Evolutionary conservation across 2,113 vertebrate species (phyloP).

Genomic region (Gymnocephalus cernua): DNA sequence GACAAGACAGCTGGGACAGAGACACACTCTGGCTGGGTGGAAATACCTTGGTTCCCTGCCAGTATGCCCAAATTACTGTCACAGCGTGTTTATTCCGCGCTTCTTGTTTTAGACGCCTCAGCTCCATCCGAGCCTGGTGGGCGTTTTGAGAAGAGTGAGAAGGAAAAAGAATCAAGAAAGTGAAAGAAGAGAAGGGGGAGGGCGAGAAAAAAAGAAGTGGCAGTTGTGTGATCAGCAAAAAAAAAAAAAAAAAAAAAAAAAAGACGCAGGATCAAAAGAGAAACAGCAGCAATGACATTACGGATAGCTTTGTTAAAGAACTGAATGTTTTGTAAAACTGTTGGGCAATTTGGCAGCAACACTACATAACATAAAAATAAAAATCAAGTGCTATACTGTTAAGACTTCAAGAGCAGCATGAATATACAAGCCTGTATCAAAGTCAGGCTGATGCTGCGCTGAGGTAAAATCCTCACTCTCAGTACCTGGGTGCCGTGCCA

Average conservation of each 20-base stretch:
- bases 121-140: slow-evolving; percentile 93
- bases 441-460: background rate
- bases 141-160: slow-evolving; percentile 55
- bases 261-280: slow-evolving; percentile 50
- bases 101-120: slow-evolving; percentile 96
- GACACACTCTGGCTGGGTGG: slow-evolving; percentile 70
- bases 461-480: slow-evolving; percentile 14
- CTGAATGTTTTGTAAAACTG: slow-evolving; percentile 22
- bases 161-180: slow-evolving; percentile 35
- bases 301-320: slow-evolving; percentile 44
- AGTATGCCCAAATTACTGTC: slow-evolving; percentile 99
- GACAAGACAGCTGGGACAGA: slow-evolving; percentile 64
- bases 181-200: slow-evolving; percentile 16
- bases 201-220: slow-evolving; percentile 22
- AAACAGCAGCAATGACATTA: slow-evolving; percentile 48
- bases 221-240: slow-evolving; percentile 65
- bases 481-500: slow-evolving; percentile 97
- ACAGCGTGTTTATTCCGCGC: slow-evolving; percentile 95
- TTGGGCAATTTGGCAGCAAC: slow-evolving; percentile 31
- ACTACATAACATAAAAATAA: background rate
- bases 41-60: slow-evolving; percentile 99
- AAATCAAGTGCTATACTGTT: slow-evolving; percentile 22
- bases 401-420: slow-evolving; percentile 19
- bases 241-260: slow-evolving; percentile 24
- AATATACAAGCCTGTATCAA: slow-evolving; percentile 8